Evolutionary conservation across 2,888 invertebrate species (phyloP).

Genomic region (Bellardia pandia): DNA sequence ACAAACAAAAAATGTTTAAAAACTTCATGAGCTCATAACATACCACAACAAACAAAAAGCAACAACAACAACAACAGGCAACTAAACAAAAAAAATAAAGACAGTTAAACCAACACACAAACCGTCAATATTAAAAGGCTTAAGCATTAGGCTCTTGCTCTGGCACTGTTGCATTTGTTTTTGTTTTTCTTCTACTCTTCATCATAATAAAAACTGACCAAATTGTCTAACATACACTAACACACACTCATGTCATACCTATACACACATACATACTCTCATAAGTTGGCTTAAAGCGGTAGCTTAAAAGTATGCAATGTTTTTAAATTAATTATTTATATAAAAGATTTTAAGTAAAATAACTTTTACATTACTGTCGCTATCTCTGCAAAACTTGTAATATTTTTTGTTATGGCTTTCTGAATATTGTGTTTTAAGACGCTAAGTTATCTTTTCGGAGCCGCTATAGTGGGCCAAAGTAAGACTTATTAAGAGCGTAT

Average conservation of each 20-base stretch:
- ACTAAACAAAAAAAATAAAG: conserved; percentile 49
- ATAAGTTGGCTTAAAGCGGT: conserved; percentile 14
- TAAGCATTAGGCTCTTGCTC: conserved; percentile 54
- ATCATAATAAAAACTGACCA: conserved; percentile 67
- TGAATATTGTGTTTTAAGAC: too few species aligned
- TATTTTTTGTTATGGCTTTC: background rate
- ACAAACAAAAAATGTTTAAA: conserved; percentile 48
- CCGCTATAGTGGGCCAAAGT: too few species aligned
- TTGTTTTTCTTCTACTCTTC: conserved; percentile 47
- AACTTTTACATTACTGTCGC: background rate
- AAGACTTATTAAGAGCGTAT: too few species aligned
- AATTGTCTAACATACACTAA: conserved; percentile 61
- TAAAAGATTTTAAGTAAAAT: background rate
- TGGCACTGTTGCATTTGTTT: conserved; percentile 34
- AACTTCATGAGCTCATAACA: conserved; percentile 66
- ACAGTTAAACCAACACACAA: conserved; percentile 53
- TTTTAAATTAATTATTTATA: background rate
- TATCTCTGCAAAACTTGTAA: too few species aligned
- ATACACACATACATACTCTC: background rate
- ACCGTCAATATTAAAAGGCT: conserved; percentile 64
- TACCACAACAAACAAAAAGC: conserved; percentile 5
- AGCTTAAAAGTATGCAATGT: conserved; percentile 50
- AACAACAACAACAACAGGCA: conserved; percentile 48
- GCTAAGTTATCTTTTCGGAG: too few species aligned
- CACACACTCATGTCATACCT: background rate